These are phyloP conservation scores for Elgaria multicarinata DNA, from an alignment of 2,113 vertebrate species.

Conservation along the genomic window DNA sequence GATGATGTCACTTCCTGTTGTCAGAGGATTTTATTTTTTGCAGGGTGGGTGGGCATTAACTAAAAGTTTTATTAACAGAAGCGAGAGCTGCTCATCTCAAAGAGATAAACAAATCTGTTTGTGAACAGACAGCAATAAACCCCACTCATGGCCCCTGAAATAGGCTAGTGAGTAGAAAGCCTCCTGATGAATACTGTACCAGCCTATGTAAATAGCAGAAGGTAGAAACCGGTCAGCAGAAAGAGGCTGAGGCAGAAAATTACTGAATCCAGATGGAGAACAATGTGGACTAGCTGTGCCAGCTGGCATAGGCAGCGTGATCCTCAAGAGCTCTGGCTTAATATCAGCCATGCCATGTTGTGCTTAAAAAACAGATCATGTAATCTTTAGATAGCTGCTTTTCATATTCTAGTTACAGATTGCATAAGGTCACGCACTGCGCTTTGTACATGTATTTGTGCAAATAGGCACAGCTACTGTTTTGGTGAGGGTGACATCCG, in stretches of 20 bases:
- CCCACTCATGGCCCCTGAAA: accelerated
- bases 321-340: conserved; percentile 24
- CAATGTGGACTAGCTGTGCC: not conserved
- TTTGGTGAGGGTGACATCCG: not conserved
- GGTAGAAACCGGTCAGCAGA: not conserved
- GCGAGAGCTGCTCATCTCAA: not conserved
- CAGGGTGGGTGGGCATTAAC: not conserved
- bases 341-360: conserved; percentile 1
- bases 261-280: not conserved
- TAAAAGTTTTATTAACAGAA: conserved; percentile 14
- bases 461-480: not conserved
- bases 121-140: not conserved
- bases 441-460: not conserved
- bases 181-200: not conserved
- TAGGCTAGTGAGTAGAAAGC: not conserved
- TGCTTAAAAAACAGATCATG: not conserved
- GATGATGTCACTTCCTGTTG: not conserved
- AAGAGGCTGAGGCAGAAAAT: conserved; percentile 18
- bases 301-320: accelerated
- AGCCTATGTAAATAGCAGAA: conserved; percentile 5
- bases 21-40: too few species aligned
- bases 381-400: conserved; percentile 14
- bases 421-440: not conserved
- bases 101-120: not conserved
- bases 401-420: conserved; percentile 8